Conservation (phyloP, 2,113 vertebrate genomes). For the Hylia prasina region DNA sequence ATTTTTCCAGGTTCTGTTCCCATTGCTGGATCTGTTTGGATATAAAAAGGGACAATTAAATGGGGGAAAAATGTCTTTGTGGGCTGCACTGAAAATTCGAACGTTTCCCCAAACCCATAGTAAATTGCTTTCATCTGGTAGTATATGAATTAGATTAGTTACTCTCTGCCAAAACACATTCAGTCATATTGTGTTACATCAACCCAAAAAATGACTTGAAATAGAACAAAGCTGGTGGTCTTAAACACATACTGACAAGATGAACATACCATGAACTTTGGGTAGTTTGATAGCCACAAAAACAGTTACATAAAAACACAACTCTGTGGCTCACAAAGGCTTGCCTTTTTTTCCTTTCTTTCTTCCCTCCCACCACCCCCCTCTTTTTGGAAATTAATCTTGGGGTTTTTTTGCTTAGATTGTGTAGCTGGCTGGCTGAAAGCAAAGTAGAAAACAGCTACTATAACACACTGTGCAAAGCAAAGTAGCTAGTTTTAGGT, state of each 20-base stretch:
- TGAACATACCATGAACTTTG: not conserved
- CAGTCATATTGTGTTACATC: not conserved
- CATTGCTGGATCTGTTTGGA: conserved; percentile 91
- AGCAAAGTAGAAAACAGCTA: not conserved
- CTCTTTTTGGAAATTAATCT: not conserved
- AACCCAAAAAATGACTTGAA: conserved; percentile 19
- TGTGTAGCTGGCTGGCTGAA: not conserved
- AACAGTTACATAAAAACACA: not conserved
- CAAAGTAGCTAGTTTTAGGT: not conserved
- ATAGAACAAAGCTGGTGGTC: conserved; percentile 37
- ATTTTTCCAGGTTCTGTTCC: conserved; percentile 97
- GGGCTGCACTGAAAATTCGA: not conserved
- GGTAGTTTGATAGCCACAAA: conserved; percentile 6
- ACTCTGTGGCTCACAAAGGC: not conserved
- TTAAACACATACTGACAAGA: not conserved
- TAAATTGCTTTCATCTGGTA: conserved; percentile 22
- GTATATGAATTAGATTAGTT: not conserved
- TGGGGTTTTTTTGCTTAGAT: not conserved
- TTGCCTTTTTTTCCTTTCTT: not conserved
- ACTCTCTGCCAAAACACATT: not conserved
- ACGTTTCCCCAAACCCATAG: not conserved
- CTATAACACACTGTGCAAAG: not conserved
- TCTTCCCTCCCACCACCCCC: not conserved
- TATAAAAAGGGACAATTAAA: conserved; percentile 6
- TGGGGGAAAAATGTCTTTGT: not conserved